Base-by-base conservation (phyloP, 1,140 invertebrate genomes). In the Psix sp. region DNA sequence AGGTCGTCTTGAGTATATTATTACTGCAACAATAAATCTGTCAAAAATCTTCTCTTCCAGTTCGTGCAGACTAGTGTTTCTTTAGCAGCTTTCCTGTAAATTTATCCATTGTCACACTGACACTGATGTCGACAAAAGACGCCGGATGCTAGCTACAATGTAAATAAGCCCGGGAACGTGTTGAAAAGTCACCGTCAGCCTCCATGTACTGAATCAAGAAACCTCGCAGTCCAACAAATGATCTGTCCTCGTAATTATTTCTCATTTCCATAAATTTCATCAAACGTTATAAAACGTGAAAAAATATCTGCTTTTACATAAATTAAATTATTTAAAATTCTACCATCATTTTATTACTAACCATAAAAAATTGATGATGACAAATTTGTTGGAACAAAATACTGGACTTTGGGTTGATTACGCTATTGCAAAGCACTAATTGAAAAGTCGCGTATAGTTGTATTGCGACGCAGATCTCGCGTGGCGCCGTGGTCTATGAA, bases 41-140 rank as follows among this genome's bases (percentile, higher is more conserved):
- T 68, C 46, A 52, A 43, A 52, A 59, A 59, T 68, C 36, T 49
- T 29, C 7, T 21, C 7, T 36, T 56, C 21, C 7, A 24, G 49
- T 46, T 65, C 60, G 60, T 21, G 33, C 20, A 16, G 26, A 35
- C 26, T 46, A 1, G 35, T 33, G 35, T 35, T 48, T 17, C 42
- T 54, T 65, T 36, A 35, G 29, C 38, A 14, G 45, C n/a, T 38
- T 7, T 17, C 14, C 20, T 51, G 45, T 51, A 68, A 68, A 68
- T 68, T 68, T 52, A 52, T 51, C 54, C 38, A 59, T 51, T 57
- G 49, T 43, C 43, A 17, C 65, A 45, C 42, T 59, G 65, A 42
- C 52, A 49, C 46, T 59, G 45, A 68, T 68, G 33, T 35, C 33
- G 59, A 68, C 52, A 59, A 51, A 68, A 68, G 38, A 46, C 52